Percentiles rank a stretch among this genome's conserved stretches.
Evolutionary conservation across 2,888 invertebrate species (phyloP).

Genomic region (Bellardia pandia): DNA sequence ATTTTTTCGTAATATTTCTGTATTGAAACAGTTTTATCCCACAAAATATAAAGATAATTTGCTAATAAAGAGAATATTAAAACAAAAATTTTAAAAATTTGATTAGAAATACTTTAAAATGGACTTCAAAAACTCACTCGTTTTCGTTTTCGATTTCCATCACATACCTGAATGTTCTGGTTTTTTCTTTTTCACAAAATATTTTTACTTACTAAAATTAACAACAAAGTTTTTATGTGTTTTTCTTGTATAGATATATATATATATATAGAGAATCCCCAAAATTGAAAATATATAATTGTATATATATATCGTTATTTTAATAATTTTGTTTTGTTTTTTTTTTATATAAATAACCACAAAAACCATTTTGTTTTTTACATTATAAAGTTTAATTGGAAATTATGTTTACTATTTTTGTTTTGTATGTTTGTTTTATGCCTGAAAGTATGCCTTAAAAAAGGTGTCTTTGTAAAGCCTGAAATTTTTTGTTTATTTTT

Average conservation of each 20-base stretch:
- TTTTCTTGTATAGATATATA: slow-evolving; percentile 38
- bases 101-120: too few species aligned
- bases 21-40: too few species aligned
- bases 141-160: too few species aligned
- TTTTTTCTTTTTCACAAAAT: slow-evolving; percentile 63
- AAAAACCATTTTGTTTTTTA: slow-evolving; percentile 62
- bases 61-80: too few species aligned
- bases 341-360: slow-evolving; percentile 60
- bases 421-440: slow-evolving; percentile 51
- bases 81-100: too few species aligned
- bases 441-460: slow-evolving; percentile 72
- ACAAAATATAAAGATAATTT: too few species aligned
- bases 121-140: too few species aligned
- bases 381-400: slow-evolving; percentile 16
- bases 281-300: slow-evolving; percentile 46
- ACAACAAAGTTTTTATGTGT: slow-evolving; percentile 63
- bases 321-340: slow-evolving; percentile 8
- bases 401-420: not conserved
- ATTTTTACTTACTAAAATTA: slow-evolving; percentile 66
- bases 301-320: slow-evolving; percentile 39
- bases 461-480: slow-evolving; percentile 71
- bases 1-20: too few species aligned
- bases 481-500: slow-evolving; percentile 62
- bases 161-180: too few species aligned
- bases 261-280: slow-evolving; percentile 62